A percentile compares a stretch with the other conserved stretches of the same genome.
These are phyloP conservation scores for Rhizoglyphus robini DNA, from an alignment of 1,140 invertebrate species.

Conservation along the genomic window DNA sequence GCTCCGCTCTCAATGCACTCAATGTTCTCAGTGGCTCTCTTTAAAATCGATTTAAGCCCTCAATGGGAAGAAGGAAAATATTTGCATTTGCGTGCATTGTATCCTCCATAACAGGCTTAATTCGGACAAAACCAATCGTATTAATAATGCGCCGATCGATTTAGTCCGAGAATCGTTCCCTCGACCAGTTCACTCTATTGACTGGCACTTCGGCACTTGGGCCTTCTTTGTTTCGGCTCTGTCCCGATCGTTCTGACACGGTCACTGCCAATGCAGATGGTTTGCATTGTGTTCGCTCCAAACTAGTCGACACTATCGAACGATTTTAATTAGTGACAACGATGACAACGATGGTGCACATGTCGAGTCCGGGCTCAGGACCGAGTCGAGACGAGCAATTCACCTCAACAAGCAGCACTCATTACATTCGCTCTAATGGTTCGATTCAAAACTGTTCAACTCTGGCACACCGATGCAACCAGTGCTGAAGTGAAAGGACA, in stretches of 20 bases:
- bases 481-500: not conserved
- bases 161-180: not conserved
- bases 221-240: not conserved
- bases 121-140: constrained; percentile 9
- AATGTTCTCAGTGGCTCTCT: not conserved
- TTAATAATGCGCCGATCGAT: constrained; percentile 9
- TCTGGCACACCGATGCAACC: not conserved
- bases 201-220: no score
- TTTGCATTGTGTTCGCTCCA: not conserved
- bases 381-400: not conserved
- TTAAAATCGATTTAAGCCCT: constrained; percentile 14
- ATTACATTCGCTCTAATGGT: not conserved
- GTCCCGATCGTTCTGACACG: not conserved
- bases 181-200: not conserved
- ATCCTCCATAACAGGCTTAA: constrained; percentile 8
- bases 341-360: not conserved
- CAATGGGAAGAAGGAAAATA: constrained; percentile 5
- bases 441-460: not conserved
- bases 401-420: not conserved
- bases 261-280: constrained; percentile 6
- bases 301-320: not conserved
- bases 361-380: not conserved
- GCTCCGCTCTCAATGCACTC: not conserved
- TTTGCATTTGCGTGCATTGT: constrained; percentile 10
- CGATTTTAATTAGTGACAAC: constrained; percentile 7